Percentiles rank a stretch among this genome's conserved stretches.
These are phyloP conservation scores for Clupea harengus DNA, from an alignment of 2,113 vertebrate genomes.

Conservation along the genomic window DNA sequence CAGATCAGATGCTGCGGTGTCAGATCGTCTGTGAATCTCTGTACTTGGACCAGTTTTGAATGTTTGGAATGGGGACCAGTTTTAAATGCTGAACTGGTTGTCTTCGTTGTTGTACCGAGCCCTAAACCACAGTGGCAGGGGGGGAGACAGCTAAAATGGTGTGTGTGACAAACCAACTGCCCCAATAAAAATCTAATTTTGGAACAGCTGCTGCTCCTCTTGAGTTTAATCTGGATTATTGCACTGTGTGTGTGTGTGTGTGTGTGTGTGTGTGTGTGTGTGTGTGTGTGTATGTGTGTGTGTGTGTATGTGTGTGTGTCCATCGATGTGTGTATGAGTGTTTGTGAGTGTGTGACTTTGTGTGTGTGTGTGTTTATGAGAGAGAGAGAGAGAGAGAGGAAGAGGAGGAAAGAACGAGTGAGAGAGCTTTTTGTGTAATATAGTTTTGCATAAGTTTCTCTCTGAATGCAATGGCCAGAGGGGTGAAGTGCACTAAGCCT, in stretches of 20 bases:
- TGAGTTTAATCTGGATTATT: conserved; percentile 23
- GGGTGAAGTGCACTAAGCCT: background rate
- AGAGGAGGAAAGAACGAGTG: background rate
- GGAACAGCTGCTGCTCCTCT: conserved; percentile 76
- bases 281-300: background rate
- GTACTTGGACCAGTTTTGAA: background rate
- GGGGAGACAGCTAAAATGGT: background rate
- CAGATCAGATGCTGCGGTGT: background rate
- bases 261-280: background rate
- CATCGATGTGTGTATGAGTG: too few relatives aligned
- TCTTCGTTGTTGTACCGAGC: background rate
- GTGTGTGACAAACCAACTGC: conserved; percentile 73
- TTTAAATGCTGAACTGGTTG: background rate
- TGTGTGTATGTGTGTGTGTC: background rate
- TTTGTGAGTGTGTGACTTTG: background rate
- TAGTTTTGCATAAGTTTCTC: background rate
- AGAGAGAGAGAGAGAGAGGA: conserved; percentile 35
- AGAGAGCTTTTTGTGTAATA: background rate
- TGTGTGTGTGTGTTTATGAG: background rate
- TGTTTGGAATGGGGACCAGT: conserved; percentile 1
- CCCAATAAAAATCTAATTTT: conserved; percentile 96
- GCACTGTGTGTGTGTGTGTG: background rate
- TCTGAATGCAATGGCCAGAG: background rate
- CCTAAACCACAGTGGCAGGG: background rate
- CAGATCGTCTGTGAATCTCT: background rate